Evolutionary conservation across 2,113 vertebrate genomes (phyloP), one percentile per base, ranked within the genome.

Genomic region (Lethenteron camtschaticum): DNA sequence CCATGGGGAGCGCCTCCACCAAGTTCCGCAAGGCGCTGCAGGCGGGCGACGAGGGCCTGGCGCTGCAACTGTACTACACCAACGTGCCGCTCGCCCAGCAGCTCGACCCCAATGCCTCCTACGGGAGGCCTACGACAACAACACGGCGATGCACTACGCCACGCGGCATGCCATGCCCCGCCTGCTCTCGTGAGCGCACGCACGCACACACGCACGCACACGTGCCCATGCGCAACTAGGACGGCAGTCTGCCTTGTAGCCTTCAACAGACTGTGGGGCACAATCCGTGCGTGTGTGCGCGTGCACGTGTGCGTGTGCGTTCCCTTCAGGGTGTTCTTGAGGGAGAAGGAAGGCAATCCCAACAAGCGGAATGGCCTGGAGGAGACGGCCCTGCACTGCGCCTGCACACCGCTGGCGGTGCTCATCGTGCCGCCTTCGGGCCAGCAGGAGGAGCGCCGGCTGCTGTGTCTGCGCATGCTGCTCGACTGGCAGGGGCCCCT

Each of bases 71-170:
- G 70, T 99, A 94, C 12, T 90, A 99, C 78, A 87, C 85, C 77
- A 99, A 95, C 79, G 88, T 85, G 63, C 94, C 96, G 75, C 85
- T 99, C 69, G 96, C 91, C 80, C 90, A 99, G 78, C 87, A 88
- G 73, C 81, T 99, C 77, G 94, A 99, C 81, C 94, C 94, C 76
- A 99, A 96, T 79, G 83, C 85, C 76, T 94, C 90, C 58, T 99
- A 99, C 56, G 94, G 94, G 94, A 99, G 74, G 87, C 89, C 3
- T 96, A 96, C 78, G 90, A 96, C 80, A 91, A 96, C 80, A 99
- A 99, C 76, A 99, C 94, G 75, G 87, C 94, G 0, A 84, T 99
- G 73, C 94, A 99, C 79, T 99, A 99, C 72, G 90, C 90, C 80
- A 85, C 90, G 74, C 83, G 87, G 75, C 89, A 96, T 74, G 89